Evolutionary conservation across 64 coral and sea anemone genomes (phyloP), one percentile per base, ranked within the genome.

Genomic region (Montipora efflorescens): DNA sequence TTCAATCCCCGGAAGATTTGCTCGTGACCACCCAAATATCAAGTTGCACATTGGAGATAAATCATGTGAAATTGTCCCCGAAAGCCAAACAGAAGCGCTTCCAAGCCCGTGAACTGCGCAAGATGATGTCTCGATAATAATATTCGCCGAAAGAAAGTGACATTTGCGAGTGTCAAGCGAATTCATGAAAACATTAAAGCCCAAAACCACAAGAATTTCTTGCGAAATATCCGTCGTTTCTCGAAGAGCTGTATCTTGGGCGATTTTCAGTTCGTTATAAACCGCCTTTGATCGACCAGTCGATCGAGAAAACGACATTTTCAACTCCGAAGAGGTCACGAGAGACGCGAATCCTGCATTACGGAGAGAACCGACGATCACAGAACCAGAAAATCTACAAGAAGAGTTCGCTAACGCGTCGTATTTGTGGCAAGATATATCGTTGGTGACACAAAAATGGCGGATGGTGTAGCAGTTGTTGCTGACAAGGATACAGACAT

Each of bases 401-500:
- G 52, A 55, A 55, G 52, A 7, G 52, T 55, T 55, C 1, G 8
- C 68, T 9, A 20, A 71, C 4, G 20, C 5, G 10, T 15, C 68
- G 68, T 2, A 71, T 23, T 21, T 15, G 19, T 71, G 20, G 18
- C 68, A 23, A 5, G 5, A 9, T 23, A 7, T 23, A 7, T 15
- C 3, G 21, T 71, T 23, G 19, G 21, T 5, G 21, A 8, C 20
- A n/a, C 74, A 47, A 94, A 95, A 8, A 98, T 98, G 96, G 93
- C 90, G 18, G 96, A 98, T 5, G 76, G 93, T 5, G 87, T 92
- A 14, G 70, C 90, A 44, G 96, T 98, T 22, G 87, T 94, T 49
- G 80, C 96, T 43, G 79, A 91, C 52, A 94, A 84, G 52, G 96
- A 95, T 52, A 95, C 88, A 10, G 96, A 95, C 78, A 95, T 95